These are phyloP conservation scores for Papilio aristodemus DNA, from an alignment of 1,140 invertebrate genomes.

Conservation along the genomic window DNA sequence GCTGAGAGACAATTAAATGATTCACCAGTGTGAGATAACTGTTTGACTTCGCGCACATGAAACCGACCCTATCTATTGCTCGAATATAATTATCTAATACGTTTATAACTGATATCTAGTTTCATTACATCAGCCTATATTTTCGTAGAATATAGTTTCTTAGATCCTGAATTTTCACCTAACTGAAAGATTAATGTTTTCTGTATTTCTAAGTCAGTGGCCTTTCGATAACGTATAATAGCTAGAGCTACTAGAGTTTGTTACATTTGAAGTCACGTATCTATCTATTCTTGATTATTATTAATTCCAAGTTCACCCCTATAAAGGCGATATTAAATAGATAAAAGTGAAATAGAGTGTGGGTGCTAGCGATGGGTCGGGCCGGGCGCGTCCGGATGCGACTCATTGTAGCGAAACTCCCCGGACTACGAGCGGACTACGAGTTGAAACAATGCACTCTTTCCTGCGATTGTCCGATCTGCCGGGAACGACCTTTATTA, in stretches of 20 bases:
- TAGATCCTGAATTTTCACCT: too few relatives aligned
- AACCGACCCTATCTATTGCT: constrained; percentile 17
- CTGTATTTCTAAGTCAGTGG: too few relatives aligned
- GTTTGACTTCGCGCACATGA: constrained; percentile 35
- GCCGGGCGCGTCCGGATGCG: constrained; percentile 67
- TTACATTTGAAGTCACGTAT: not conserved
- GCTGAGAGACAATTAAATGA: constrained; percentile 66
- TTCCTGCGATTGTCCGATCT: constrained; percentile 70
- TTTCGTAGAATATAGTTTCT: too few relatives aligned
- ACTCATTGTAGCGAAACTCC: constrained; percentile 79
- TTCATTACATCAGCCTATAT: not conserved
- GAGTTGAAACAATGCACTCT: constrained; percentile 72
- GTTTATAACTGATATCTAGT: not conserved
- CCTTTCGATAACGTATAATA: too few relatives aligned
- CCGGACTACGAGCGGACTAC: constrained; percentile 49
- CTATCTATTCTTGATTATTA: not conserved
- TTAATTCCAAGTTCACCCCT: constrained; percentile 16
- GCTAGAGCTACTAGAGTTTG: not conserved
- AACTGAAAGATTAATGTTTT: too few relatives aligned
- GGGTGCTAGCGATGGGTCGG: not conserved
- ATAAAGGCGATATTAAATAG: constrained; percentile 21
- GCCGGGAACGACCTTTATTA: constrained; percentile 27
- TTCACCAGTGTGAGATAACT: constrained; percentile 37
- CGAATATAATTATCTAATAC: not conserved
- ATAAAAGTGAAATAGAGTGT: constrained; percentile 8